Conservation (phyloP, 2,888 invertebrate genomes). For the Belgica antarctica region DNA sequence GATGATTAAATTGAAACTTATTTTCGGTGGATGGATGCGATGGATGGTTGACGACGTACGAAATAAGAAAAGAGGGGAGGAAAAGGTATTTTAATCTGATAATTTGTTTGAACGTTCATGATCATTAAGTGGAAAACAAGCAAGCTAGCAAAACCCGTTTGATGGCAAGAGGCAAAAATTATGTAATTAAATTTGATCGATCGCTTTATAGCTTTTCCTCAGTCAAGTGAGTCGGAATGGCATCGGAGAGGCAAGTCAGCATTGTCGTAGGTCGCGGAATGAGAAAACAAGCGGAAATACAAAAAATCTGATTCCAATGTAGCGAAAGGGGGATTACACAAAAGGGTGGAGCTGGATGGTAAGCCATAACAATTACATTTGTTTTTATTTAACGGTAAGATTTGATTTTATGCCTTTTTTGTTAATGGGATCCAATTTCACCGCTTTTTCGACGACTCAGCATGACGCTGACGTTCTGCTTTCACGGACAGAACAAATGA, state of each 20-base stretch:
- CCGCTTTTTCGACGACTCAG: neutral
- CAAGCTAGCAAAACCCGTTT: neutral
- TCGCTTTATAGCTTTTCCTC: neutral
- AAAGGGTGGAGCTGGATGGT: neutral
- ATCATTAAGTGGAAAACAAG: conserved; percentile 13
- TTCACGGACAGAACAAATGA: no score
- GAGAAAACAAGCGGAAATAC: neutral
- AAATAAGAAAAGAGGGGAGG: neutral
- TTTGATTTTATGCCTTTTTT: conserved; percentile 18
- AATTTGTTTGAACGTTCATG: neutral
- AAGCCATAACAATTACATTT: neutral
- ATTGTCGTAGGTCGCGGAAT: neutral
- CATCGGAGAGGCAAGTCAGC: neutral
- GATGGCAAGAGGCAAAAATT: neutral
- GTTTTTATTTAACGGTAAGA: neutral
- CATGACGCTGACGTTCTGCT: neutral
- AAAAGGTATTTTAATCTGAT: conserved; percentile 15
- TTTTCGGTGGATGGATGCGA: neutral
- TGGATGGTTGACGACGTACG: neutral
- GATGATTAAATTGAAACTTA: conserved; percentile 24
- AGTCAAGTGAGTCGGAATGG: neutral
- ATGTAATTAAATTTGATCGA: conserved; percentile 15
- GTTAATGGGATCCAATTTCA: neutral
- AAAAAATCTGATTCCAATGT: neutral
- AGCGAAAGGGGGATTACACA: neutral